These are phyloP conservation scores for Embiotoca jacksoni DNA, from an alignment of 2,113 vertebrate genomes.

Conservation along the genomic window DNA sequence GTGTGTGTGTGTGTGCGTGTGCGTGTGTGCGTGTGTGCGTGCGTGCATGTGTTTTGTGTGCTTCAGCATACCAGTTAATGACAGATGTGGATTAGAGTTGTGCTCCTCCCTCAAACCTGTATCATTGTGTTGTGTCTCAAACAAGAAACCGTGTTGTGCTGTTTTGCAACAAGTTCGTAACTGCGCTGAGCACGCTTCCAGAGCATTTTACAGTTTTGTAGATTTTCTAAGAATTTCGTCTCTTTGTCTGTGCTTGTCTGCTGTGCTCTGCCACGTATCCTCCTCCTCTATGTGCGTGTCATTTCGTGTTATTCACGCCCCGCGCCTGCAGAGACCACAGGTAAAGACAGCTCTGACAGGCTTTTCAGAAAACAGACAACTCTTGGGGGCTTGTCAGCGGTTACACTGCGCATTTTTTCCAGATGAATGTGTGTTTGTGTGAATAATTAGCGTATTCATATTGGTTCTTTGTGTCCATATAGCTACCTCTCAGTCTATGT, in stretches of 20 bases:
- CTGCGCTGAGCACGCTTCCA: background rate
- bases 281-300: conserved; percentile 28
- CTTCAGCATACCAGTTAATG: background rate
- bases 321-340: conserved; percentile 30
- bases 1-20: background rate
- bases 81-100: background rate
- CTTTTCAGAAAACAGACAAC: conserved; percentile 27
- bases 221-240: conserved; percentile 8
- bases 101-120: background rate
- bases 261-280: background rate
- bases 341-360: conserved; percentile 58
- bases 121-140: background rate
- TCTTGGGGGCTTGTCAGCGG: conserved; percentile 43
- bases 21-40: background rate
- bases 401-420: background rate
- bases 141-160: background rate
- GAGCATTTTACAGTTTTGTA: background rate
- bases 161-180: background rate
- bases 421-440: conserved; percentile 19
- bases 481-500: background rate
- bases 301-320: conserved; percentile 19
- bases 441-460: conserved; percentile 15
- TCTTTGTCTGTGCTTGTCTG: conserved; percentile 31
- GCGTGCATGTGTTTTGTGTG: background rate
- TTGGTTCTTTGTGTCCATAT: background rate